Base-by-base conservation (phyloP, 2,888 invertebrate genomes). In the Melanophora roralis region DNA sequence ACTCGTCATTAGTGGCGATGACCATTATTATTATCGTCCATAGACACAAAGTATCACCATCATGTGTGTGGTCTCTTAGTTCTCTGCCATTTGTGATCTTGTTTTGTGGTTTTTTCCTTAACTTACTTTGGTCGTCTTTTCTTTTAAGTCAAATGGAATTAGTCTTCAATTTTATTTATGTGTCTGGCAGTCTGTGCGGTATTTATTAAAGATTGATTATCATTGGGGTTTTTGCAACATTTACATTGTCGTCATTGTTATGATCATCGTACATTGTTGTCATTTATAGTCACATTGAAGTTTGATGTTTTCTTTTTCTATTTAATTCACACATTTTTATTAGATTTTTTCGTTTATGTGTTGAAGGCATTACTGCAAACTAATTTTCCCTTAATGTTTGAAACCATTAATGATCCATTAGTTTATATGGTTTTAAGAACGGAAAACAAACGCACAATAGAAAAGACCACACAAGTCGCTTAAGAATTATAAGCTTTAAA, bases 11-110 rank as follows among this genome's bases (percentile, higher is more conserved):
- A 36, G 53, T 62, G 45, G 19, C 34, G 34, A 57, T 62, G 62
- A 69, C 68, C 75, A 47, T 38, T 38, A 27, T 27, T 6, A 27
- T 27, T 27, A 27, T 27, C 27, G 6, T 5, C 27, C 6, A 27
- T 5, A 27, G 3, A 27, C 27, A 27, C 64, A n/a, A 38, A 57
- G 55, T 14, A 64, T 27, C 8, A 23, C 11, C 47, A 47, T 14
- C 74, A 74, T 74, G 74, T 74, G 74, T 74, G 74, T 74, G 74
- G 74, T 74, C 74, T 53, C 23, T 59, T 51, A 67, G 67, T 74
- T 51, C 67, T 67, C 23, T 27, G 27, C 55, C 62, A 64, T 77
- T 77, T 77, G 27, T 27, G 76, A 77, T 77, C 76, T 77, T 69
- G 76, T 77, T 69, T 71, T 65, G 64, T 43, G 64, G 76, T 71